These are phyloP conservation scores for Rhabdomys dilectus DNA, from an alignment of 2,113 vertebrate genomes.

Conservation along the genomic window DNA sequence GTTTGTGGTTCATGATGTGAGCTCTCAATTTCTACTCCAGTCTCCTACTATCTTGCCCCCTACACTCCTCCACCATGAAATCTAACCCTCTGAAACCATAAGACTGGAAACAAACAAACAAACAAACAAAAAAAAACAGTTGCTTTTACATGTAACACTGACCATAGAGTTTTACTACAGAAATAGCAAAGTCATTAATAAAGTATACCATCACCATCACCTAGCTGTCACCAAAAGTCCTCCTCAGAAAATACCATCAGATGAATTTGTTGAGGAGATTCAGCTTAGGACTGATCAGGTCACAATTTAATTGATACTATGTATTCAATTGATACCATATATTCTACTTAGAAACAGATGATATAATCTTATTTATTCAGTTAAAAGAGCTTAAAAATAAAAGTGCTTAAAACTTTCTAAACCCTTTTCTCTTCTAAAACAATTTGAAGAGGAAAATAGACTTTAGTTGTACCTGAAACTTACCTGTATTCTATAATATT, in stretches of 20 bases:
- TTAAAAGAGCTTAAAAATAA: not conserved
- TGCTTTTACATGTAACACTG: not conserved
- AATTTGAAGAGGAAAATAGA: not conserved
- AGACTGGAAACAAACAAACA: not conserved
- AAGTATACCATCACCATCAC: not conserved
- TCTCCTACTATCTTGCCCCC: not conserved
- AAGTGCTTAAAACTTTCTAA: not conserved
- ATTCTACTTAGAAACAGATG: not conserved
- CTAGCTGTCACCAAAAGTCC: not conserved
- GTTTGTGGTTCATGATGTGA: not conserved
- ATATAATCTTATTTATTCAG: not conserved
- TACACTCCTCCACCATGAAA: not conserved
- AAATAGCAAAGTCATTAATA: not conserved
- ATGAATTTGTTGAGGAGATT: accelerated
- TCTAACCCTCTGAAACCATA: not conserved
- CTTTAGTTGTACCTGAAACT: not conserved
- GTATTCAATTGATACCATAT: not conserved
- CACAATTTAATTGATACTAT: not conserved
- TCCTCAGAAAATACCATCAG: not conserved
- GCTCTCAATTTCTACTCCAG: no score
- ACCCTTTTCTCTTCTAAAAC: not conserved
- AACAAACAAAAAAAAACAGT: not conserved
- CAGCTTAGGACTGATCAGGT: not conserved
- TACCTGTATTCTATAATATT: not conserved
- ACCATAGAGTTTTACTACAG: not conserved